Evolutionary conservation across 2,888 invertebrate species (phyloP), one percentile per base, ranked within the genome.

Genomic region (Drosophila fulvimacula): DNA sequence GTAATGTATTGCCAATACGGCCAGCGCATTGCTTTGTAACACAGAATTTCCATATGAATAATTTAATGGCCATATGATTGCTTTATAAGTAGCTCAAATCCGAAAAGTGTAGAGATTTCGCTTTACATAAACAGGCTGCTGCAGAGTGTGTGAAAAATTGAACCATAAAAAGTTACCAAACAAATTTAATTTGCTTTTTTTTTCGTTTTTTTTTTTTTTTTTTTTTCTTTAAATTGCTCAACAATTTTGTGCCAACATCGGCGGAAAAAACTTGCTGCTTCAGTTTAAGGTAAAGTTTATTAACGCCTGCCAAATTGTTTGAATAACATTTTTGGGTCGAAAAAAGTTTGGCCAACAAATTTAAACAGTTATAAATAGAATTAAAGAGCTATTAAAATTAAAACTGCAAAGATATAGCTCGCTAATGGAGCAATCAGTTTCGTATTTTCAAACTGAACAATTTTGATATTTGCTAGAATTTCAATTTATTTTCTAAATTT

Each of bases 11-110:
- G 64, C 73, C 73, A 73, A 73, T 73, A 74, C 32, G 59, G 36
- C 39, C 34, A 13, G 32, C 53, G 56, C 65, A 59, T 70, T 55
- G 46, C 46, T 48, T 67, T 49, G 44, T 44, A 49, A 21, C 24
- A 19, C 42, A 2, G 24, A 24, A 52, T 72, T 75, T 61, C 56
- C 72, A 75, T 76, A 68, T 76, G 69, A 76, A 76, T 76, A 65
- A 76, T 73, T 69, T 75, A 76, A 76, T 62, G 44, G 51, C 64
- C 48, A 69, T 73, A 76, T 73, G 69, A 76, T 76, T 75, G 52
- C 64, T 65, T 62, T 62, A 49, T 72, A 76, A 76, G 72, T 65
- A 62, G 61, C 51, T 59, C 5, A 24, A 44, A 48, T 42, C 55
- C 27, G 46, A 36, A 56, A 5, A 51, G 27, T n/a, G 32, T 9